Evolutionary conservation across 2,113 vertebrate species (phyloP).

Genomic region (Columba livia): DNA sequence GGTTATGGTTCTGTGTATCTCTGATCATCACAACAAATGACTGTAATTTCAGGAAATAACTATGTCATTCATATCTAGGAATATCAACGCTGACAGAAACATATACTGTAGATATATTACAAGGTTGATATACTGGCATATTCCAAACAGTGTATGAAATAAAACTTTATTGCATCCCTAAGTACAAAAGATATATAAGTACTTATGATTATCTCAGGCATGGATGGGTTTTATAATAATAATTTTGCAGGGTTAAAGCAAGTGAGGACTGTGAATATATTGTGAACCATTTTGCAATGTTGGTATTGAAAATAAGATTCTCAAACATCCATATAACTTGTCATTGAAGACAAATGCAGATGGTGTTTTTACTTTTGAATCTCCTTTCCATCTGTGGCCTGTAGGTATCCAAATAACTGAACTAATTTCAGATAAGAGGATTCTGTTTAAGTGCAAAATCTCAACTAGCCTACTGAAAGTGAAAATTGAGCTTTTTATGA

Average conservation of each 20-base stretch:
- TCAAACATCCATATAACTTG: neutral
- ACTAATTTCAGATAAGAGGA: conserved; percentile 54
- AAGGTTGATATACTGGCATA: neutral
- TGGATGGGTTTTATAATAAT: neutral
- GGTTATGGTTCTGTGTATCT: neutral
- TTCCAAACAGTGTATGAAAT: neutral
- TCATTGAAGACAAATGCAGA: conserved; percentile 61
- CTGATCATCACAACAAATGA: neutral
- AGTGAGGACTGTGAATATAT: neutral
- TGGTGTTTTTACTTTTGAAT: conserved; percentile 48
- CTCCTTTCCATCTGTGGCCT: conserved; percentile 45
- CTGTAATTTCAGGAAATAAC: neutral
- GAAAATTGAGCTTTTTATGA: conserved; percentile 55
- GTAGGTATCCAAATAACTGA: conserved; percentile 54
- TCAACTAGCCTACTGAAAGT: neutral
- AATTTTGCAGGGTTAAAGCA: neutral
- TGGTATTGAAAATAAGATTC: conserved; percentile 11
- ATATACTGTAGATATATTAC: neutral
- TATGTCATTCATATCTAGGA: neutral
- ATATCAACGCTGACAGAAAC: neutral
- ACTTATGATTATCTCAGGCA: neutral
- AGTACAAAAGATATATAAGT: neutral
- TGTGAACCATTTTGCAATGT: neutral
- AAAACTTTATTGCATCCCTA: neutral
- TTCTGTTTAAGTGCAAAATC: conserved; percentile 43